phyloP scores from a whole-genome alignment of 2,797 vertebrate species.

The Erethizon dorsatum region DNA sequence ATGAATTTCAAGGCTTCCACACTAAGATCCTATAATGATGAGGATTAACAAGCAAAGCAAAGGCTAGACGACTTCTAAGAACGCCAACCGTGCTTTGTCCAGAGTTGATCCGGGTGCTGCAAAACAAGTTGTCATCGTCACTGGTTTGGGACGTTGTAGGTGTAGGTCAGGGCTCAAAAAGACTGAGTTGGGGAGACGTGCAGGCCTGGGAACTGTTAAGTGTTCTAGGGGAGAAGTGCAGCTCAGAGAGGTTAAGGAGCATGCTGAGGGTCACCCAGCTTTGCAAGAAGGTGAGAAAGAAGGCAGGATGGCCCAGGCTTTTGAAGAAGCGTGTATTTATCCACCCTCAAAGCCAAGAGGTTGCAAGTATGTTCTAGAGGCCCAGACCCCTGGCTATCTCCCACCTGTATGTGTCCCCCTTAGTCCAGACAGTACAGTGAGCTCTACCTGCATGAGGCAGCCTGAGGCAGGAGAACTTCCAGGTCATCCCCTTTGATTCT shows the following conservation, averaged over 20 bases:
- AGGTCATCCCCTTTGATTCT: neutral
- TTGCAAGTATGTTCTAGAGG: neutral
- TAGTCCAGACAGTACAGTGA: neutral
- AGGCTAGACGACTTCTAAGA: neutral
- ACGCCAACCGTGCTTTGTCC: neutral
- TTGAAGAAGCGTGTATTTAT: neutral
- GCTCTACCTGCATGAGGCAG: neutral
- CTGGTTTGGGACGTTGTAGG: neutral
- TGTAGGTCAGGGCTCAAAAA: neutral
- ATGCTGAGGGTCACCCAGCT: neutral
- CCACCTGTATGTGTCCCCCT: neutral
- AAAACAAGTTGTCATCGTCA: neutral
- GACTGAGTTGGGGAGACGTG: neutral
- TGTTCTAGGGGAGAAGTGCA: neutral
- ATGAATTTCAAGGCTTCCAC: conserved; percentile 14
- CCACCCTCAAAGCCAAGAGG: neutral
- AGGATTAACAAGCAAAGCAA: conserved; percentile 21
- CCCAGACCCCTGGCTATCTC: no score
- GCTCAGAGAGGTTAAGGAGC: neutral
- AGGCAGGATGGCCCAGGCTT: neutral
- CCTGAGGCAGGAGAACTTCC: neutral
- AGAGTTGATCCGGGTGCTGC: neutral
- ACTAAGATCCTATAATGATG: neutral
- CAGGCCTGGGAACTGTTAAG: neutral
- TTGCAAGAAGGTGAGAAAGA: neutral